Evolutionary conservation across 64 coral and sea anemone species (phyloP).

Genomic region (Cladopsammia gracilis): DNA sequence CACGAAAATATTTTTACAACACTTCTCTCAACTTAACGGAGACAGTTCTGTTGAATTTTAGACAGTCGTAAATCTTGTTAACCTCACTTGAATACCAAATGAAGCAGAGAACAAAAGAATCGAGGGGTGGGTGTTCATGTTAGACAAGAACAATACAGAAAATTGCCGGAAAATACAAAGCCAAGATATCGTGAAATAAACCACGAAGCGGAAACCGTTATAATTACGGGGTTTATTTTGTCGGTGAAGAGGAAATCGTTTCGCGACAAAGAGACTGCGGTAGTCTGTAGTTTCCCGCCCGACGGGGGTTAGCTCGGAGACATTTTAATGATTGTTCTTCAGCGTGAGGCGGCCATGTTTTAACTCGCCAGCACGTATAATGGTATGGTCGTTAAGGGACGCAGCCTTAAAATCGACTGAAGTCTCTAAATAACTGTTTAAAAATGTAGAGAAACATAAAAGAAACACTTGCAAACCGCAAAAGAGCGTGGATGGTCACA

Average conservation of each 20-base stretch:
- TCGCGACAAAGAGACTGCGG: too few species aligned
- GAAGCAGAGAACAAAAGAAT: conserved; percentile 28
- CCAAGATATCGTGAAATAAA: neutral
- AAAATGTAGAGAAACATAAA: too few species aligned
- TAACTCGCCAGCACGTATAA: too few species aligned
- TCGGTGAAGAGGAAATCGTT: neutral
- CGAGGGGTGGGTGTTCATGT: neutral
- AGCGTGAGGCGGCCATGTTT: too few species aligned
- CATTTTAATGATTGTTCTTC: too few species aligned
- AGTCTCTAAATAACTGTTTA: too few species aligned
- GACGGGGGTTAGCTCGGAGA: too few species aligned
- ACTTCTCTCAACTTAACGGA: neutral
- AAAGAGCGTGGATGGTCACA: too few species aligned
- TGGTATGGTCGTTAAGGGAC: too few species aligned
- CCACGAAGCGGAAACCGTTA: neutral
- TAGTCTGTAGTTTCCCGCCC: too few species aligned
- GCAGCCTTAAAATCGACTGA: too few species aligned
- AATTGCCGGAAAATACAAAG: conserved; percentile 20
- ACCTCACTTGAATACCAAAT: conserved; percentile 4
- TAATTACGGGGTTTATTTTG: neutral
- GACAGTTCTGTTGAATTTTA: neutral
- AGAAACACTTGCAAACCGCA: too few species aligned
- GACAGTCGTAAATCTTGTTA: neutral
- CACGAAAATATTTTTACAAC: neutral
- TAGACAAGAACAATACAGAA: conserved; percentile 36